These are phyloP conservation scores for Sarcophaga carnaria DNA, from an alignment of 2,888 invertebrate species.

Conservation along the genomic window DNA sequence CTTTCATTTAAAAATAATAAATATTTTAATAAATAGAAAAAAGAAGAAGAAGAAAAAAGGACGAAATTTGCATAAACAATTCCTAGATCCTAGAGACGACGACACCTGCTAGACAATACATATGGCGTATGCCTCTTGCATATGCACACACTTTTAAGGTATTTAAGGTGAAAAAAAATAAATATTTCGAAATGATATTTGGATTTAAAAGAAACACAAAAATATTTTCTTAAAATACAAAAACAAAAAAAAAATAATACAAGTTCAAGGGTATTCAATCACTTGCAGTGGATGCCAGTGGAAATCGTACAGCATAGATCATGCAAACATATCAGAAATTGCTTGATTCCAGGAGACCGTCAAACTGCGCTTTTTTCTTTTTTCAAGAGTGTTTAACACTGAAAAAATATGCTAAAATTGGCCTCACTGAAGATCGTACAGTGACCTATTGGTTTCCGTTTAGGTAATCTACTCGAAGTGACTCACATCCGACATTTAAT, in stretches of 20 bases:
- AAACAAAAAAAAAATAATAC: neutral
- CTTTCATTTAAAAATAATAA: constrained; percentile 25
- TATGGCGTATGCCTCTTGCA: neutral
- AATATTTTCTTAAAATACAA: neutral
- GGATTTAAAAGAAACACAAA: neutral
- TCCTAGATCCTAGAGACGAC: constrained; percentile 3
- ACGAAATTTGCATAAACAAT: constrained; percentile 44
- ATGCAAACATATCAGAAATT: no score
- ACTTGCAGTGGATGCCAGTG: no score
- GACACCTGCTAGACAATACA: constrained; percentile 34
- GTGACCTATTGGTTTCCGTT: no score
- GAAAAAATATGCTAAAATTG: no score
- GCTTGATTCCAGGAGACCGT: no score
- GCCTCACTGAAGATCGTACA: no score
- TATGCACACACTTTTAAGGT: neutral
- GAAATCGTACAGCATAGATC: no score
- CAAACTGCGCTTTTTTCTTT: no score
- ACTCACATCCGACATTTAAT: no score
- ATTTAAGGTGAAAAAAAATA: neutral
- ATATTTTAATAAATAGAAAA: constrained; percentile 30
- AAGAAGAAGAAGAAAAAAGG: neutral
- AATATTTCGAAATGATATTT: neutral
- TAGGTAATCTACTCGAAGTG: no score
- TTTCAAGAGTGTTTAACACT: no score
- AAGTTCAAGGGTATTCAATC: constrained; percentile 19